Base-by-base conservation (phyloP, 2,113 vertebrate genomes). In the Ariopsis seemanni region DNA sequence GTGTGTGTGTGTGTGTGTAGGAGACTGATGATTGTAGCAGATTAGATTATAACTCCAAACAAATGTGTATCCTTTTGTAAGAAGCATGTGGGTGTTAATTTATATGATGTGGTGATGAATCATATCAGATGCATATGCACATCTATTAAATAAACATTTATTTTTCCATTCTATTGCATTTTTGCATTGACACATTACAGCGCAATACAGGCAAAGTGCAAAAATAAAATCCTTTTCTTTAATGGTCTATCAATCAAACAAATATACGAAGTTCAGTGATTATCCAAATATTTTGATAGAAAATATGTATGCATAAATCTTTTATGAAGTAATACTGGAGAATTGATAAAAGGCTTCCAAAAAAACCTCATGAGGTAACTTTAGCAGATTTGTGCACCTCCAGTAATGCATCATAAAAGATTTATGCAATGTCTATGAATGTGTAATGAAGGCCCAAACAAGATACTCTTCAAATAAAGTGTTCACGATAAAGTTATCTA, bases 21-120 rank as follows among this genome's bases (percentile, higher is more conserved):
- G 27, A 42, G n/a, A 57, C 1, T 15, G 11, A 34, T 17, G 67
- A 71, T 34, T 34, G 14, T 7, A 6, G 67, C 14, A 30, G 55
- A 52, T 34, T 27, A 14, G 27, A 69, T 67, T 63, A 58, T 80
- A 63, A 50, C 30, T 80, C 48, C 6, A 80, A 79, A 86, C 85
- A 27, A 71, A 81, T 82, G 55, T 63, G 4, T 58, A 82, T 34
- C 72, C 74, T 84, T 81, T 58, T 6, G 22, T 11, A 48, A 20
- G 27, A 79, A 30, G 71, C 75, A 69, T 22, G 52, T 77, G 55
- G 84, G 55, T 77, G 53, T 85, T 57, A 69, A n/a, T 75, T 60
- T 58, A 74, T 42, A 57, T 65, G 53, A 71, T 20, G 18, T 30
- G 42, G 14, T 65, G 48, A 79, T 79, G 58, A 79, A 86, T 81